Conservation (phyloP, 2,888 invertebrate species). For the Linyphia triangularis region DNA sequence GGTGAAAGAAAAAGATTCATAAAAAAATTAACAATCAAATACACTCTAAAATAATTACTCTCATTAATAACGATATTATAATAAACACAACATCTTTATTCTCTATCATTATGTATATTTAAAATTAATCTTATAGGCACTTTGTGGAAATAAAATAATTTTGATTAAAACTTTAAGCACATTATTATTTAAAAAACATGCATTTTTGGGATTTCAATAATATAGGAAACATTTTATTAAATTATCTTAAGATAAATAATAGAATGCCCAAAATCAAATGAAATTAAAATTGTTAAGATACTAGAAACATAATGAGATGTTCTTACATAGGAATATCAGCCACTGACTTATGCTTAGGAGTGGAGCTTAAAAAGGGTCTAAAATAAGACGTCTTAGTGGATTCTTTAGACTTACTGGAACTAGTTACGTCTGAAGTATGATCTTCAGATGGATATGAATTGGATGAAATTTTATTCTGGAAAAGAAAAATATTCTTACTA, state of each 20-base stretch:
- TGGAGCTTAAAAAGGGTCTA: slow-evolving; percentile 17
- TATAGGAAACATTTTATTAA: background rate
- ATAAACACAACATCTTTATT: no score
- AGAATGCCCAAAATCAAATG: background rate
- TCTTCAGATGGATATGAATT: background rate
- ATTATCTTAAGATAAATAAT: background rate
- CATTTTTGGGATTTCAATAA: background rate
- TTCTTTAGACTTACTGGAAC: slow-evolving; percentile 25
- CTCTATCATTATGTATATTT: no score
- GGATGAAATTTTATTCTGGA: slow-evolving; percentile 44
- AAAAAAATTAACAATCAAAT: no score
- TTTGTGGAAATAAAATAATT: no score
- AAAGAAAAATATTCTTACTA: background rate
- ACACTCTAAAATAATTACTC: no score
- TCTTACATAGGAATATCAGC: slow-evolving; percentile 67
- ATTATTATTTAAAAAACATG: background rate
- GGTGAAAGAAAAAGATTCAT: no score
- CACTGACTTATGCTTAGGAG: slow-evolving; percentile 58
- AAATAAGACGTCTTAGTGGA: slow-evolving; percentile 16
- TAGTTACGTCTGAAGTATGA: background rate
- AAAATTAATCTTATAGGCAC: no score
- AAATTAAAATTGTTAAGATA: background rate
- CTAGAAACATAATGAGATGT: no score
- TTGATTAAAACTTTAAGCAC: no score
- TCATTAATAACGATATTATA: no score